Base-by-base conservation (phyloP, 1,140 invertebrate species). In the Leptinotarsa texana region DNA sequence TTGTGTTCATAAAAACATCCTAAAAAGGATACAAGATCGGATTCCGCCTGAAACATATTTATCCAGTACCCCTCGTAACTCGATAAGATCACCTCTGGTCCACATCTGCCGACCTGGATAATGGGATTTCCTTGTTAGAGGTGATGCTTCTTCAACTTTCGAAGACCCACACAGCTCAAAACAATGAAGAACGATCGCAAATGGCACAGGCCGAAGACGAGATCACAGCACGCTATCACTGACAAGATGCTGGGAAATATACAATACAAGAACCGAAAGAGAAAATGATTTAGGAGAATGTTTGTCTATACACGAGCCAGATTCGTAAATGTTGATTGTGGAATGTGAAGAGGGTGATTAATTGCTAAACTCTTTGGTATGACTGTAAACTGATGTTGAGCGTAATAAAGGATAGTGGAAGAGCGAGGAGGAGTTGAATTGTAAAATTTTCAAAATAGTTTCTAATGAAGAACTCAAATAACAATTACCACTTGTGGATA, bases 81-180 rank as follows among this genome's bases (percentile, higher is more conserved):
- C 51, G 51, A 57, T 57, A 57, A 15, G 51, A 57, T 15, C 51
- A 3, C 6, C 51, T 57, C 15, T 17, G 15, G 51, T 57, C n/a
- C 51, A 13, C 51, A 57, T 57, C 51, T 57, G 51, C 51, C 51
- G 51, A 57, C 51, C 51, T 57, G 51, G 51, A 57, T 57, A 57
- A 57, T 57, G 51, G 51, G 51, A 57, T 57, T 57, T 57, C 51
- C 51, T 57, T 57, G 51, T 57, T 57, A 15, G 13, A 57, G 51
- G 51, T 57, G 51, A 57, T 57, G 51, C n/a, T 57, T 13, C 51
- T 3, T 15, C 13, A 13, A 57, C 51, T 57, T 57, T 57, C 51
- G 51, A 17, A 57, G 51, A 57, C 51, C 51, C 51, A 57, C 51
- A 57, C 51, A 57, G 15, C 15, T 15, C 51, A 17, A 15, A 57